These are phyloP conservation scores for Discoglossus pictus DNA, from an alignment of 2,797 vertebrate species.

Conservation along the genomic window DNA sequence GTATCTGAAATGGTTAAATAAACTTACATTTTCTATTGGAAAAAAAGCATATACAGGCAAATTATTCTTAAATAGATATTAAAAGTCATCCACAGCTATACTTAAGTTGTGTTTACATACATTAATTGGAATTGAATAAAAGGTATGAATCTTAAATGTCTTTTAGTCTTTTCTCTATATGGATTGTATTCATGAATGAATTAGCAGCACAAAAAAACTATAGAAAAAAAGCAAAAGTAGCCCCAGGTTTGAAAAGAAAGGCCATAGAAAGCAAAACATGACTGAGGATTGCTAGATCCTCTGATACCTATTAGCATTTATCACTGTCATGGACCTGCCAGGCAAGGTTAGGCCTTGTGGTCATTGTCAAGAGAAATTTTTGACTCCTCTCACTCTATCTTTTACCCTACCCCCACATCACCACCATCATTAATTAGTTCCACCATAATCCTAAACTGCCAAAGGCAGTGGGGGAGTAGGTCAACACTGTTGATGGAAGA, in stretches of 20 bases:
- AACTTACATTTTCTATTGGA: too few relatives aligned
- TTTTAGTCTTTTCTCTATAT: slow-evolving; percentile 18
- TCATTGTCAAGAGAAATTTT: slow-evolving; percentile 74
- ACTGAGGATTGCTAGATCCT: slow-evolving; percentile 31
- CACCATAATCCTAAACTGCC: slow-evolving; percentile 69
- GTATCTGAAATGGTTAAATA: too few relatives aligned
- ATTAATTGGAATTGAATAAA: too few relatives aligned
- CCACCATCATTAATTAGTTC: slow-evolving; percentile 69
- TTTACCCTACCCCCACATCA: slow-evolving; percentile 57
- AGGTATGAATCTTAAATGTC: too few relatives aligned
- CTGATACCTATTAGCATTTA: slow-evolving; percentile 42
- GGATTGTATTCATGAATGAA: slow-evolving; percentile 33
- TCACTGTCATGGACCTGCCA: slow-evolving; percentile 54
- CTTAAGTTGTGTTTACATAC: too few relatives aligned
- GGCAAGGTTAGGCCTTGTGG: slow-evolving; percentile 63
- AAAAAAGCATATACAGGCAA: too few relatives aligned
- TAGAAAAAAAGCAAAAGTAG: slow-evolving; percentile 34
- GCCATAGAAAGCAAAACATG: slow-evolving; percentile 40
- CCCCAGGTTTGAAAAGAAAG: slow-evolving; percentile 22
- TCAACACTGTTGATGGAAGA: slow-evolving; percentile 63
- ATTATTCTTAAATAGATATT: too few relatives aligned
- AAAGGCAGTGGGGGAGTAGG: slow-evolving; percentile 62
- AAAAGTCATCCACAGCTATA: too few relatives aligned
- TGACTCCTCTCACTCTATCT: slow-evolving; percentile 64
- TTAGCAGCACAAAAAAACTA: slow-evolving; percentile 8